Base-by-base conservation (phyloP, 2,888 invertebrate species). In the Ornithoptera priamus region DNA sequence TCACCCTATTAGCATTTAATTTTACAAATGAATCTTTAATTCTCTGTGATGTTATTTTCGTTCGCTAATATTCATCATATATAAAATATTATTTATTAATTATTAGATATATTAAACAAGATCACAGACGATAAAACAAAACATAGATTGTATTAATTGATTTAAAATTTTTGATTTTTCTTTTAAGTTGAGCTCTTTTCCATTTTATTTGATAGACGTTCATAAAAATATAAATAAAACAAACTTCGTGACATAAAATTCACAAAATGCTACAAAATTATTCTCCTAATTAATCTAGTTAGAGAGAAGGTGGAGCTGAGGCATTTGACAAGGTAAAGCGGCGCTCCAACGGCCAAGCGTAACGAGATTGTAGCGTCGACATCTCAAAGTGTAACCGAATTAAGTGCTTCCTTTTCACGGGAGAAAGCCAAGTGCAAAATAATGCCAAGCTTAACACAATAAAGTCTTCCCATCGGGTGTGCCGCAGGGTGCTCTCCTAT, bases 301-400 rank as follows among this genome's bases (percentile, higher is more conserved):
- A 70, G 67, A 71, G 73, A 89, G 81, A 81, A 82, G 80, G 81
- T 79, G 77, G 71, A 71, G 76, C 80, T 80, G 80, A 86, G 89
- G 88, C 88, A 85, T 90, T 90, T 90, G 90, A 91, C 86, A 86
- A 91, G 84, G 87, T 88, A 85, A 87, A 85, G 82, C 85, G 80
- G 77, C 78, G 81, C 79, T 78, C 80, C 80, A 82, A 82, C 82
- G 83, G 81, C 84, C 86, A 79, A 79, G 84, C 84, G 84, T 92
- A 92, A 92, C 90, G 90, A 89, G 87, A 90, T 91, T 90, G 88
- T 87, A 87, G 85, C 85, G 87, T 83, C 89, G 90, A 87, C 90
- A 88, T 92, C 92, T 92, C 92, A 89, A 92, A 92, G 90, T 88
- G 88, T 90, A 92, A 92, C 89, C 81, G 84, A 92, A 92, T 92